Percentiles rank a stretch among this genome's conserved stretches.
These are phyloP conservation scores for Grantiella picta DNA, from an alignment of 2,113 vertebrate species.

Conservation along the genomic window DNA sequence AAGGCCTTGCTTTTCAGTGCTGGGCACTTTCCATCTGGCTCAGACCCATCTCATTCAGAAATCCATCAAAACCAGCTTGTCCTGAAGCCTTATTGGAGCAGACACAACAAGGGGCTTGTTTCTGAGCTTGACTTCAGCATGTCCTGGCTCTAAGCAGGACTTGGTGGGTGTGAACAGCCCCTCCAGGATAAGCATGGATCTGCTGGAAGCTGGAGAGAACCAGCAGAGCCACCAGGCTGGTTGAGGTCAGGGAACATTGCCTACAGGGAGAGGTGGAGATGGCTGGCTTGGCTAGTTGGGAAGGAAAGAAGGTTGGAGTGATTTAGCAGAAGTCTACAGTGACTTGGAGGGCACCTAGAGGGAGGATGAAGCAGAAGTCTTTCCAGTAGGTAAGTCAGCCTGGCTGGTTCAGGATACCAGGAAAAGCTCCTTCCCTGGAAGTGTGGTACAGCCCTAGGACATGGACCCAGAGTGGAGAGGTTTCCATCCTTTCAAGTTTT, in stretches of 20 bases:
- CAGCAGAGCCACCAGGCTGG: background rate
- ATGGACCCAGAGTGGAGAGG: background rate
- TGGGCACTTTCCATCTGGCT: background rate
- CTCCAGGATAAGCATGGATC: background rate
- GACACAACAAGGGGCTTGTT: background rate
- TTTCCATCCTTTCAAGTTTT: background rate
- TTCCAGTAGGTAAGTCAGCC: background rate
- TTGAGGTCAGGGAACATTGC: background rate
- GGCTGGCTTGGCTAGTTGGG: background rate
- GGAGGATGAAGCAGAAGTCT: background rate
- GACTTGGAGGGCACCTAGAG: background rate
- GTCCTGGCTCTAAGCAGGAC: background rate
- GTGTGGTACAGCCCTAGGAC: background rate
- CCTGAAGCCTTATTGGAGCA: background rate
- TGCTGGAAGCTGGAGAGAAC: background rate
- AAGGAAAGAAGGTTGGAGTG: background rate
- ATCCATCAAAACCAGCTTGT: background rate
- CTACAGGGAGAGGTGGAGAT: background rate
- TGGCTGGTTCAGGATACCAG: background rate
- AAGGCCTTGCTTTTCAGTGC: background rate
- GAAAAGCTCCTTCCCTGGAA: background rate
- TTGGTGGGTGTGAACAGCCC: background rate
- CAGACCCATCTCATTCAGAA: background rate
- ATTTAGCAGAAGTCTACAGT: background rate
- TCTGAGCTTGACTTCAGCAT: background rate